These are phyloP conservation scores for Propithecus deckenii DNA, from an alignment of 2,797 vertebrate species.

Conservation along the genomic window DNA sequence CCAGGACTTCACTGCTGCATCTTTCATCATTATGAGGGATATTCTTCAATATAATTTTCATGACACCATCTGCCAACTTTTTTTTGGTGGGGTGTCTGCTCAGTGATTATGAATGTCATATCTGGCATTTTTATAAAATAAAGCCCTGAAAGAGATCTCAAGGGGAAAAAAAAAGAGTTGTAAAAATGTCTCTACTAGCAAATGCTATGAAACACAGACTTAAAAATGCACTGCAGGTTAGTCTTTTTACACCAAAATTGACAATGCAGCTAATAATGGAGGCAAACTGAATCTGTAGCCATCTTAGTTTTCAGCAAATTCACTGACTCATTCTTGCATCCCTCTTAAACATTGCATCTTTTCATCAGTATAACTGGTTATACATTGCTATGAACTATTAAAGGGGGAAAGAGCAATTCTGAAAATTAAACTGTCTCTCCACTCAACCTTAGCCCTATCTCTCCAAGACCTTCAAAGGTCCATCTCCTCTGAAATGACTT, in stretches of 20 bases:
- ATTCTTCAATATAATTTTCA: constrained; percentile 42
- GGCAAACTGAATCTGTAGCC: neutral
- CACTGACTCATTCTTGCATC: neutral
- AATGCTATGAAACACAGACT: neutral
- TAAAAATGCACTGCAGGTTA: neutral
- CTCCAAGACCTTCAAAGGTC: neutral
- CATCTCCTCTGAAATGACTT: neutral
- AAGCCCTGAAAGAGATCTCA: neutral
- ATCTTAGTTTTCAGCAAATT: neutral
- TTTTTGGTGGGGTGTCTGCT: neutral
- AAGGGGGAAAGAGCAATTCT: neutral
- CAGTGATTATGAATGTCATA: constrained; percentile 35
- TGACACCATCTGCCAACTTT: constrained; percentile 45
- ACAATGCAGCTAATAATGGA: neutral
- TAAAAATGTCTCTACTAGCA: neutral
- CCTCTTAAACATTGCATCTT: neutral
- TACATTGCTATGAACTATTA: neutral
- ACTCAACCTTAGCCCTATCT: neutral
- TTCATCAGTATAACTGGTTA: neutral
- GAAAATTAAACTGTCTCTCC: constrained; percentile 20
- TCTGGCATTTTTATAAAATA: constrained; percentile 37
- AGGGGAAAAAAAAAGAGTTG: neutral
- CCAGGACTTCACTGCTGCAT: neutral
- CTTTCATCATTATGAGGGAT: neutral
- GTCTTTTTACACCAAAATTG: neutral